phyloP scores from a whole-genome alignment of 2,888 invertebrate species.

The Campoplex capitator region DNA sequence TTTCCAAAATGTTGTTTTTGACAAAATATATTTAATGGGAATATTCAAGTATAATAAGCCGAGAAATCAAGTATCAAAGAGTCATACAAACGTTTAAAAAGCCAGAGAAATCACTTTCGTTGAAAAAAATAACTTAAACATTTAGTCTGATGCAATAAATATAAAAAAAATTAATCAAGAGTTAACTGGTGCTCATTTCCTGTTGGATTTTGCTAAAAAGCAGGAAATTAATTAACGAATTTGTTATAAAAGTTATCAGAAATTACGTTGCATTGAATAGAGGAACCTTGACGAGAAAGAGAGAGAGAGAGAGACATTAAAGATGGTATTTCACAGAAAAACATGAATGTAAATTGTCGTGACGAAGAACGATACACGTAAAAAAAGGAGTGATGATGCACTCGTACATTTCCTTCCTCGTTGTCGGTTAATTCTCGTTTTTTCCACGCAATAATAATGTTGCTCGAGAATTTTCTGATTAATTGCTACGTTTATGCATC shows the following conservation, averaged over 20 bases:
- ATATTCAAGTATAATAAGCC: background rate
- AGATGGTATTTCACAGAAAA: background rate
- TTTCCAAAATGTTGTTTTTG: background rate
- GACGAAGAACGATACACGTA: background rate
- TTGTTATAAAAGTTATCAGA: background rate
- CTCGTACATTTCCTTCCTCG: constrained; percentile 15
- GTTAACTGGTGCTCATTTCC: too few species aligned
- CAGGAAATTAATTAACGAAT: background rate
- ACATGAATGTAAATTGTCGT: background rate
- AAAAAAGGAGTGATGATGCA: constrained; percentile 7
- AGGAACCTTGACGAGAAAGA: background rate
- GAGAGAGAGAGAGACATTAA: background rate
- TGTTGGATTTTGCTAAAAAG: background rate
- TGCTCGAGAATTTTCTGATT: constrained; percentile 40
- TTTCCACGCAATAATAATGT: constrained; percentile 8
- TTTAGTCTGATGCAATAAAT: too few species aligned
- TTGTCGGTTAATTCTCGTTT: constrained; percentile 2
- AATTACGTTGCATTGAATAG: background rate
- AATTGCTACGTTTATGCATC: constrained; percentile 33
- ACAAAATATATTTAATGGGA: background rate
- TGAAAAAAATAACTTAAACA: too few species aligned
- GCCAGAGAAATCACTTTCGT: too few species aligned
- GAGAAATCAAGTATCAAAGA: too few species aligned
- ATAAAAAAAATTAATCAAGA: too few species aligned
- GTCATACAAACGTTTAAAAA: too few species aligned